Base-by-base conservation (phyloP, 2,888 invertebrate genomes). In the Lomographa bimaculata region DNA sequence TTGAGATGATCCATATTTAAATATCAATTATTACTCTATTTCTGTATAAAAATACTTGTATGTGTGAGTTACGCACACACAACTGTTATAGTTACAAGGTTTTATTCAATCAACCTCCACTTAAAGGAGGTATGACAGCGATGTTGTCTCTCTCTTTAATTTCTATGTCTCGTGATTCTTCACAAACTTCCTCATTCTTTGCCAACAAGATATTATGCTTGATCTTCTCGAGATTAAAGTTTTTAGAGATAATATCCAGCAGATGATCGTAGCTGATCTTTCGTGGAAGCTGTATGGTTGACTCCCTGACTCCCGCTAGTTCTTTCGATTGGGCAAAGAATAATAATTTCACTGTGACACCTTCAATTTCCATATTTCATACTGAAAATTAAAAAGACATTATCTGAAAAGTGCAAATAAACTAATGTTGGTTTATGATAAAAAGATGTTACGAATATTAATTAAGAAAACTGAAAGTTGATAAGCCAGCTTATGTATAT, bases 291-390 rank as follows among this genome's bases (percentile, higher is more conserved):
- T 69, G 61, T 20, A 95, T 67, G 6, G 68, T 76, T 3, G 91
- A 83, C 64, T 93, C 91, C 26, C 84, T 82, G 18, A 89, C 82
- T 24, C 95, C 95, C 9, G 93, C 91, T 35, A 97, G 79, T 77
- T 98, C 98, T 67, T 95, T 93, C 19, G 97, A 94, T 90, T 94
- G 95, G 0, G 97, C 98, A 83, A 98, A 98, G 84, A 98, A 97
- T 60, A 97, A 79, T 41, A 98, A 64, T 73, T 92, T 93, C 25
- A 96, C 91, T 54, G 82, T 83, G 1, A 92, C 90, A 9, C 46
- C 66, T 65, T 81, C 89, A 82, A 78, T 75, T 65, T 86, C 86
- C 89, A 89, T 89, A 71, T 61, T 81, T 79, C 66, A 71, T 69
- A 28, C 49, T 54, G 41, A 4, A 51, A 41, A 10, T 4, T 10